These are phyloP conservation scores for Corydoras sp. DNA, from an alignment of 2,113 vertebrate species.

Conservation along the genomic window DNA sequence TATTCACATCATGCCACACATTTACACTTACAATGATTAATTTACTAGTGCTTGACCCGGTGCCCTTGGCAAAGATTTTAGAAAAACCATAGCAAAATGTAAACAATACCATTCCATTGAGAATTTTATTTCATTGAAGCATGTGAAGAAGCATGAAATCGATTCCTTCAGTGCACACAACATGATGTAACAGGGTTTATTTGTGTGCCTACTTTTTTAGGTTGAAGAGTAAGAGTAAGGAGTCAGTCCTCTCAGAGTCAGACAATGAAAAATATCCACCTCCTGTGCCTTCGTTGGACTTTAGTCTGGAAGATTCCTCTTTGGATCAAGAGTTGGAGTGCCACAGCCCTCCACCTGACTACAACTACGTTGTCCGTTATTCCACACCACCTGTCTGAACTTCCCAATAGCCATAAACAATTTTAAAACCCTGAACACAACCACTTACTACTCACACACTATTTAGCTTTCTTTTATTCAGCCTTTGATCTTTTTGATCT, in stretches of 20 bases:
- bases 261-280: constrained; percentile 72
- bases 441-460: constrained; percentile 27
- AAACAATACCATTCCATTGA: constrained; percentile 43
- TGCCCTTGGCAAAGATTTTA: constrained; percentile 41
- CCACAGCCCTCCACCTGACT: constrained; percentile 88
- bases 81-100: constrained; percentile 52
- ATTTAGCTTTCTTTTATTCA: constrained; percentile 11
- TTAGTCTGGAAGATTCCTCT: constrained; percentile 73
- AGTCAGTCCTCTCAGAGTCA: constrained; percentile 71
- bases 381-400: constrained; percentile 76
- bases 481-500: not conserved
- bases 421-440: not conserved
- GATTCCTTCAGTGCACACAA: not conserved
- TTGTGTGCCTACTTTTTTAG: constrained; percentile 52
- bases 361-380: constrained; percentile 85
- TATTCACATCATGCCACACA: constrained; percentile 1
- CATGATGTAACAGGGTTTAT: not conserved
- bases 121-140: constrained; percentile 3
- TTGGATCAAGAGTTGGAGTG: constrained; percentile 79
- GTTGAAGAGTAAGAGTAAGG: constrained; percentile 81
- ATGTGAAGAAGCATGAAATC: not conserved
- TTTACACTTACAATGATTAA: not conserved
- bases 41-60: constrained; percentile 52
- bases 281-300: constrained; percentile 65
- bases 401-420: not conserved